A percentile compares a stretch with the other conserved stretches of the same genome.
These are phyloP conservation scores for Hippocampus guttulatus DNA, from an alignment of 2,113 vertebrate genomes.

Conservation along the genomic window DNA sequence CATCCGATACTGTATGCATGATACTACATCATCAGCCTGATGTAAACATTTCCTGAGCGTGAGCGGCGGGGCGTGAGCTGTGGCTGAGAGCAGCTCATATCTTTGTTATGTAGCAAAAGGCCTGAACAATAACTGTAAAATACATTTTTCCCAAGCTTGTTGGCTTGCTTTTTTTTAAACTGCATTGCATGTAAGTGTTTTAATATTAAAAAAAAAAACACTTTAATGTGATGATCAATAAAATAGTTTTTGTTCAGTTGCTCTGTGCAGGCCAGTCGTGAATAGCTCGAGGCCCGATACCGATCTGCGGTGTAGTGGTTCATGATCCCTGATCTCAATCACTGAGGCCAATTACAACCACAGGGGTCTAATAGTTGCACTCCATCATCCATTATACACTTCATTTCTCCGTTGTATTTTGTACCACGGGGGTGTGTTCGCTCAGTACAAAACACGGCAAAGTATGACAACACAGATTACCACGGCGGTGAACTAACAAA, in stretches of 20 bases:
- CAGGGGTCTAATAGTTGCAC: constrained; percentile 52
- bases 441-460: neutral
- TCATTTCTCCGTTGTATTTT: constrained; percentile 47
- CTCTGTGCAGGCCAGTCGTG: neutral
- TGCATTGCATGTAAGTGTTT: neutral
- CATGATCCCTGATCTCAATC: neutral
- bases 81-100: too few species aligned
- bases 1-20: too few species aligned
- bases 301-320: too few species aligned
- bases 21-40: too few species aligned
- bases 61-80: too few species aligned
- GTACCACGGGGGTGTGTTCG: constrained; percentile 23
- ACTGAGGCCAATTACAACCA: neutral
- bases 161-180: neutral
- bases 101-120: too few species aligned
- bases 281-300: neutral
- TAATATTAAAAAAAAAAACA: too few species aligned
- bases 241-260: neutral
- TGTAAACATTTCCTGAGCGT: too few species aligned
- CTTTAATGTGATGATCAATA: neutral
- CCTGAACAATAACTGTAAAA: too few species aligned
- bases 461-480: neutral
- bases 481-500: constrained; percentile 14
- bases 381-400: constrained; percentile 32
- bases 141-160: neutral